These are phyloP conservation scores for Salpingus planirostris DNA, from an alignment of 2,888 invertebrate genomes.

Conservation along the genomic window DNA sequence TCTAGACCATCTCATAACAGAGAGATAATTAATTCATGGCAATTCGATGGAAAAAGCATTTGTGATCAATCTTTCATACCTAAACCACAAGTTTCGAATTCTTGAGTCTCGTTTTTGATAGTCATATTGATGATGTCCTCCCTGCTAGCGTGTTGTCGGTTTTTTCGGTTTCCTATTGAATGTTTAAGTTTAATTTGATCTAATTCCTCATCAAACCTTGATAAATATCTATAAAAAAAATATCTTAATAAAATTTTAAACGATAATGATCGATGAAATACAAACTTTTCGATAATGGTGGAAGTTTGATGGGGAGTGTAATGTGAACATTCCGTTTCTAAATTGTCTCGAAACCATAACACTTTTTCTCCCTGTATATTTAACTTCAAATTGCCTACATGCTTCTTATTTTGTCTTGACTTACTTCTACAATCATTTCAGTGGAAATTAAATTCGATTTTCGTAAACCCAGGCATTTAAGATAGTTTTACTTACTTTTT, in stretches of 20 bases:
- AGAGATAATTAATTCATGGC: constrained; percentile 16
- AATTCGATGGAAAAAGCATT: too few relatives aligned
- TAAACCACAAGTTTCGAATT: constrained; percentile 69
- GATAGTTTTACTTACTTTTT: constrained; percentile 56
- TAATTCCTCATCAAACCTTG: constrained; percentile 29
- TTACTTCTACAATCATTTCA: constrained; percentile 38
- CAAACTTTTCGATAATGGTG: constrained; percentile 49
- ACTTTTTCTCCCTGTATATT: constrained; percentile 69
- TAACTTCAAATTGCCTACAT: constrained; percentile 60
- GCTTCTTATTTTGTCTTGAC: constrained; percentile 52
- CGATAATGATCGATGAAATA: too few relatives aligned
- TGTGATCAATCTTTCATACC: too few relatives aligned
- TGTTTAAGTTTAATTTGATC: constrained; percentile 57
- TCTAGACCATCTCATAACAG: too few relatives aligned
- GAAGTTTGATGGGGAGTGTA: constrained; percentile 54
- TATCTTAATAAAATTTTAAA: too few relatives aligned
- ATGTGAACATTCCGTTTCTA: too few relatives aligned
- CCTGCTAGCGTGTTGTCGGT: constrained; percentile 70
- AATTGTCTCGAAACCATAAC: constrained; percentile 64
- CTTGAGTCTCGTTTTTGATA: constrained; percentile 61
- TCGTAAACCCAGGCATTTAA: too few relatives aligned
- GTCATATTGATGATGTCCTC: constrained; percentile 72
- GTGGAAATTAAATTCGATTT: too few relatives aligned
- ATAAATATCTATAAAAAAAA: constrained; percentile 22
- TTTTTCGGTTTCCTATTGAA: constrained; percentile 64